Base-by-base conservation (phyloP, 2,888 invertebrate species). In the Podotricha telesiphe region DNA sequence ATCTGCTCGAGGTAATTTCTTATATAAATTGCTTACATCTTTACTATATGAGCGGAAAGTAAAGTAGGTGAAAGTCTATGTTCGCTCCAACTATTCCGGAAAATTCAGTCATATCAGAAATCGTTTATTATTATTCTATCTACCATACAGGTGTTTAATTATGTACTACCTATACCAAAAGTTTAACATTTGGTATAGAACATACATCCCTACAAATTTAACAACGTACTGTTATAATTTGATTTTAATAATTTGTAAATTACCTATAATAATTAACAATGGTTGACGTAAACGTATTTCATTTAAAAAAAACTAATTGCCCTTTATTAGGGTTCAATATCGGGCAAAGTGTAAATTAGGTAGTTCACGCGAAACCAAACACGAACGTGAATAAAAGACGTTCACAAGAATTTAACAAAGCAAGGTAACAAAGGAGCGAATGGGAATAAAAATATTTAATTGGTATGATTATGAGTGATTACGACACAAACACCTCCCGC, bases 401-500 rank as follows among this genome's bases (percentile, higher is more conserved):
- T 78, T 78, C 80, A 78, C 77, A 75, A 80, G 85, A 86, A 81
- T 80, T 79, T 78, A 84, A 89, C 87, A 91, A 88, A 83, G 83
- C 79, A 78, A 76, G 73, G 76, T 80, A 82, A 87, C 83, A 91
- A 89, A 86, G 84, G 83, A 70, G 80, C 67, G 82, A 89, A 87
- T 87, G 86, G 86, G 86, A 88, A 90, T 84, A 86, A 89, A 90
- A 90, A 89, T 86, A 89, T 89, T 86, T 90, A 91, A 91, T 91
- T 91, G 90, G 88, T 83, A 86, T 90, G 86, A 90, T 91, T 90
- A 89, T 80, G 77, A 77, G 82, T 86, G 86, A 90, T 89, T 88
- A 85, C 76, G 79, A 79, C 78, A 88, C 88, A 89, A 88, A 90
- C 88, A 89, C 88, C 90, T 86, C 91, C 90, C 83, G 90, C 75